A percentile compares a stretch with the other conserved stretches of the same genome.
Evolutionary conservation across 2,888 invertebrate species (phyloP).

Genomic region (Tricholauxania praeusta): DNA sequence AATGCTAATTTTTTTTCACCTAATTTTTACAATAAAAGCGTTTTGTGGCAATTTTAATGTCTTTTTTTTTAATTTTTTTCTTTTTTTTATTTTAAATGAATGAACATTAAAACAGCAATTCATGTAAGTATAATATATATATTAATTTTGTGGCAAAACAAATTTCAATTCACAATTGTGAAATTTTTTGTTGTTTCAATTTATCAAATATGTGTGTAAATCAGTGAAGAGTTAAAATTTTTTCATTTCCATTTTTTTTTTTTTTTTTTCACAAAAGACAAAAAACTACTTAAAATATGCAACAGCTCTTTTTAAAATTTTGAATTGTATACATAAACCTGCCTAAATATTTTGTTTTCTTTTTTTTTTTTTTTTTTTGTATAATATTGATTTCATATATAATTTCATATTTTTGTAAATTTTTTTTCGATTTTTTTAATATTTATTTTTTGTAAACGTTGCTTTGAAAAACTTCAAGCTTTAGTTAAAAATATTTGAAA

Average conservation of each 20-base stretch:
- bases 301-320: conserved; percentile 22
- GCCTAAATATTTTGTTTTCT: conserved; percentile 33
- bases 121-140: conserved; percentile 12
- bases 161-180: not conserved
- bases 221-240: conserved; percentile 30
- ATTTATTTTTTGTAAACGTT: conserved; percentile 30
- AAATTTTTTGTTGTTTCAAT: conserved; percentile 2
- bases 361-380: conserved; percentile 20
- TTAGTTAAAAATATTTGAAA: conserved; percentile 26
- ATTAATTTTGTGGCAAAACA: conserved; percentile 1
- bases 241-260: conserved; percentile 6
- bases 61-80: conserved; percentile 8
- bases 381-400: conserved; percentile 30
- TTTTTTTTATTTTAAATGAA: not conserved
- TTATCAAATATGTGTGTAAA: conserved; percentile 32
- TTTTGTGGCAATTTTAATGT: conserved; percentile 9
- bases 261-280: conserved; percentile 25
- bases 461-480: conserved; percentile 34
- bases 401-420: conserved; percentile 31
- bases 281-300: conserved; percentile 25
- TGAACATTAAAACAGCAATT: conserved; percentile 22
- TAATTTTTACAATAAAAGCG: not conserved
- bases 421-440: conserved; percentile 7
- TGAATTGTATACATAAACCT: conserved; percentile 33
- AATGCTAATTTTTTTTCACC: not conserved